Percentiles rank a stretch among this genome's conserved stretches.
phyloP scores from a whole-genome alignment of 2,113 vertebrate genomes.

The Hippocampus guttulatus region DNA sequence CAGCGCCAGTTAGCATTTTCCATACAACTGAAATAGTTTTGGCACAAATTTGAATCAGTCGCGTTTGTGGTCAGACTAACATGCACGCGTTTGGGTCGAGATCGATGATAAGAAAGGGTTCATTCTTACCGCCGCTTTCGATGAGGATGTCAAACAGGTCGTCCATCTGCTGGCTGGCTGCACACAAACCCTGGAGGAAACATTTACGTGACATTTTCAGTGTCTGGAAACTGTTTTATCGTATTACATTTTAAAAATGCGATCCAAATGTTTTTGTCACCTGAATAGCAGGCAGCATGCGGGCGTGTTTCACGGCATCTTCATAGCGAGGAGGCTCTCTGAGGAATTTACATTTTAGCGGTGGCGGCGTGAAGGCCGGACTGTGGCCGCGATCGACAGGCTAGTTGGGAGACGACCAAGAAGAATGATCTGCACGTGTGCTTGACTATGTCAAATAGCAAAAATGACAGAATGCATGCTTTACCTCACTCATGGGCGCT shows the following conservation, averaged over 20 bases:
- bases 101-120: not conserved
- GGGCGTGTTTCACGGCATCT: constrained; percentile 93
- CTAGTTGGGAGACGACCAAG: not conserved
- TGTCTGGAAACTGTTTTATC: not conserved
- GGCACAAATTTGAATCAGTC: too few species aligned
- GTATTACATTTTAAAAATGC: not conserved
- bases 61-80: too few species aligned
- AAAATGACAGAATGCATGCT: not conserved
- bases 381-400: not conserved
- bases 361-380: constrained; percentile 58
- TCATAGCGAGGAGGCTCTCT: constrained; percentile 91
- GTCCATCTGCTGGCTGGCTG: constrained; percentile 95
- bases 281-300: constrained; percentile 76
- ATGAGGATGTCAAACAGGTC: constrained; percentile 97
- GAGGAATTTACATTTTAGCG: constrained; percentile 68
- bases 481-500: not conserved
- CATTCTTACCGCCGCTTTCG: constrained; percentile 86
- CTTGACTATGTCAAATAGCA: not conserved
- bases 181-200: constrained; percentile 74
- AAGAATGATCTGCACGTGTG: not conserved
- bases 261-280: constrained; percentile 49
- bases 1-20: too few species aligned
- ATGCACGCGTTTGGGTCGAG: too few species aligned
- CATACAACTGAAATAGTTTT: too few species aligned
- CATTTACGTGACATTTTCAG: not conserved